A percentile compares a stretch with the other conserved stretches of the same genome.
Conservation (phyloP, 2,888 invertebrate species). For the Myopa tessellatipennis region DNA sequence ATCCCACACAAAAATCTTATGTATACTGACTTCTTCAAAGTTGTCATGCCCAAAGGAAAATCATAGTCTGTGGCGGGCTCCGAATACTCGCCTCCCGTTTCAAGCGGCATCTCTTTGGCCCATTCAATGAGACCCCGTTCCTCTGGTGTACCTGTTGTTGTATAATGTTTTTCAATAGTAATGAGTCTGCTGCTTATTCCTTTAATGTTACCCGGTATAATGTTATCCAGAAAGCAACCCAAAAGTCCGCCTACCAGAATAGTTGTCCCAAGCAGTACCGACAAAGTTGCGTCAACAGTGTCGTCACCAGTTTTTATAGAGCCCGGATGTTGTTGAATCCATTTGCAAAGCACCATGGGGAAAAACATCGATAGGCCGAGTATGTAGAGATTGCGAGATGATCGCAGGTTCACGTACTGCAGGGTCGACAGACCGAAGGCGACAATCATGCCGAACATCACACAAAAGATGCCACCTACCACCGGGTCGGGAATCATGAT, state of each 20-base stretch:
- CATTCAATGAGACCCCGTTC: slow-evolving; percentile 81
- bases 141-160: slow-evolving; percentile 73
- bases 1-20: background rate
- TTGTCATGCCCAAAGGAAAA: slow-evolving; percentile 78
- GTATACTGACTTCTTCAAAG: slow-evolving; percentile 70
- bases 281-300: slow-evolving; percentile 75
- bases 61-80: slow-evolving; percentile 74
- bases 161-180: background rate
- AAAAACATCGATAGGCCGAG: slow-evolving; percentile 89
- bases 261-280: slow-evolving; percentile 80
- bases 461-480: slow-evolving; percentile 83
- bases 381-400: slow-evolving; percentile 88
- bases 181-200: background rate
- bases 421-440: slow-evolving; percentile 84
- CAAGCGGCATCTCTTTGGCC: slow-evolving; percentile 77
- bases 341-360: slow-evolving; percentile 81
- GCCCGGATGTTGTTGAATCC: slow-evolving; percentile 77
- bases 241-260: slow-evolving; percentile 80
- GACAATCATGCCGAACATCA: slow-evolving; percentile 85
- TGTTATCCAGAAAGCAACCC: slow-evolving; percentile 80
- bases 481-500: slow-evolving; percentile 85
- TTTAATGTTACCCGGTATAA: slow-evolving; percentile 75
- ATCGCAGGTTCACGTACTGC: slow-evolving; percentile 85
- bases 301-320: slow-evolving; percentile 75
- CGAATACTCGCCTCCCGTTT: slow-evolving; percentile 67